Evolutionary conservation across 1,140 invertebrate genomes (phyloP), one percentile per base, ranked within the genome.

Genomic region (Drosophila nigromelanica): DNA sequence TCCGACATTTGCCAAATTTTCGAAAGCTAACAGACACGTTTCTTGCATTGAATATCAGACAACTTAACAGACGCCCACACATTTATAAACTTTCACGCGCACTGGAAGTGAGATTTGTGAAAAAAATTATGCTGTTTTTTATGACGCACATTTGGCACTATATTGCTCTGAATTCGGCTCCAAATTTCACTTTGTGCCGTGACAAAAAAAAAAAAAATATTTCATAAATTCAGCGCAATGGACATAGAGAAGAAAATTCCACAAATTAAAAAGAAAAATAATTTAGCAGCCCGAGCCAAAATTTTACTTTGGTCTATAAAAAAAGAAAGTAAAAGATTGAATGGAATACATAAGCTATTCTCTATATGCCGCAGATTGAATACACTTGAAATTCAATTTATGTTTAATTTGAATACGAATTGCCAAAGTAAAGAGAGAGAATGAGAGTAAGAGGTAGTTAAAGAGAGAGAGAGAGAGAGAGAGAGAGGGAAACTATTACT

Each of bases 41-140:
- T 81, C 70, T 75, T 67, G 82, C 69, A 86, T 80, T 71, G 68
- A 67, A 76, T 83, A 80, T 85, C 76, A 64, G 39, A 45, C n/a
- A 37, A 61, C 37, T 21, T 40, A 42, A 48, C 30, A 47, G 43
- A 35, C 3, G 24, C 56, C 21, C 27, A 18, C 42, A 18, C 56
- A 58, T 18, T 3, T 15, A 30, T 33, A 7, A 1, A 48, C 4
- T 30, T 11, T n/a, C 18, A 10, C 12, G 45, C 8, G 24, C 33
- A 50, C 10, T 40, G 18, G 18, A 43, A 15, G 12, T 35, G 42
- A 59, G 30, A 45, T 18, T 18, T 35, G 15, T n/a, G n/a, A n/a
- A n/a, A n/a, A n/a, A n/a, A n/a, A n/a, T n/a, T n/a, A n/a, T n/a
- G n/a, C n/a, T n/a, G n/a, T n/a, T n/a, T n/a, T n/a, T n/a, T n/a